Evolutionary conservation across 2,888 invertebrate species (phyloP).

Genomic region (Camptogramma bilineatum): DNA sequence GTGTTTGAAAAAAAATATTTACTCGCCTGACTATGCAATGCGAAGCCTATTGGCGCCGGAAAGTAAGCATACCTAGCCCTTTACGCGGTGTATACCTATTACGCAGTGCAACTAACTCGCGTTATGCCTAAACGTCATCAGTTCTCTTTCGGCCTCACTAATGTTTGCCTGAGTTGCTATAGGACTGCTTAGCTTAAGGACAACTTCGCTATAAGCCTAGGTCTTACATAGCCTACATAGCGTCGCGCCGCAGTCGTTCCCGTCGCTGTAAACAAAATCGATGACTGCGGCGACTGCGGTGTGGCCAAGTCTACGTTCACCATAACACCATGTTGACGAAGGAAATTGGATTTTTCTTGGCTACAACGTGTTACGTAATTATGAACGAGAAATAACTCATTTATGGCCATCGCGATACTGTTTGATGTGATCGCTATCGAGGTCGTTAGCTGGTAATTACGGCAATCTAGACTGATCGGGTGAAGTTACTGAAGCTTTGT

Average conservation of each 20-base stretch:
- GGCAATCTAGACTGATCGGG: slow-evolving; percentile 28
- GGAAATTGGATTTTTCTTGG: slow-evolving; percentile 56
- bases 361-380: slow-evolving; percentile 54
- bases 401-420: slow-evolving; percentile 53
- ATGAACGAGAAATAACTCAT: slow-evolving; percentile 62
- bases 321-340: slow-evolving; percentile 41
- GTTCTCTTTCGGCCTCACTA: no score
- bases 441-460: slow-evolving; percentile 44
- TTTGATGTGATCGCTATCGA: slow-evolving; percentile 49
- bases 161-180: no score
- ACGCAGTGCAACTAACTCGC: no score
- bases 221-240: no score
- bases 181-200: no score
- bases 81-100: no score
- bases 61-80: slow-evolving; percentile 24
- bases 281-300: no score
- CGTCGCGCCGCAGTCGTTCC: no score
- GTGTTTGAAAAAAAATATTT: slow-evolving; percentile 15
- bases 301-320: no score
- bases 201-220: no score
- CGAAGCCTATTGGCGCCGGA: slow-evolving; percentile 20
- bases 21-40: slow-evolving; percentile 17
- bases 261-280: no score
- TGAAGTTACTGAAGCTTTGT: neutral
- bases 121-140: no score